Conservation (phyloP, 2,888 invertebrate genomes). For the Pterostichus niger region DNA sequence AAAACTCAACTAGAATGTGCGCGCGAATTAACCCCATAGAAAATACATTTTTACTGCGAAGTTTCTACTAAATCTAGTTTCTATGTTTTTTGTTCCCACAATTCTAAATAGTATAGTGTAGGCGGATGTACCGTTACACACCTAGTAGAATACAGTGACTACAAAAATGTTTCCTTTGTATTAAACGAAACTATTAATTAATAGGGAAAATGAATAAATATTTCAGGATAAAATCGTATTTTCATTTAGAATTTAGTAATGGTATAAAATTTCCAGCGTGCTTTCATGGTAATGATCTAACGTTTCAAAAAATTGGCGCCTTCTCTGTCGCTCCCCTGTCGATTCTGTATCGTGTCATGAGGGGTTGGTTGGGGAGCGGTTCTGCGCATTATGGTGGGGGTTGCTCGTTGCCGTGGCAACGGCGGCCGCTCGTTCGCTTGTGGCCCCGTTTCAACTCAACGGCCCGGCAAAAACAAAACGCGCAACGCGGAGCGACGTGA, state of each 20-base stretch:
- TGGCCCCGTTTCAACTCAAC: constrained; percentile 71
- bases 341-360: constrained; percentile 37
- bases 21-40: constrained; percentile 17
- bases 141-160: neutral
- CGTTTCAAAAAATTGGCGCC: constrained; percentile 56
- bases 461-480: constrained; percentile 75
- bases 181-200: too few species aligned
- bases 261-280: constrained; percentile 34
- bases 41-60: constrained; percentile 18
- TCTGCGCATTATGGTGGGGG: constrained; percentile 69
- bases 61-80: constrained; percentile 13
- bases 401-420: constrained; percentile 68
- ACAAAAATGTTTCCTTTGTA: too few species aligned
- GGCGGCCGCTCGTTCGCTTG: constrained; percentile 69
- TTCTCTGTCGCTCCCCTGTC: constrained; percentile 36
- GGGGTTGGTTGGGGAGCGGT: constrained; percentile 67
- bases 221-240: neutral
- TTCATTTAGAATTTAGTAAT: constrained; percentile 23
- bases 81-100: constrained; percentile 16
- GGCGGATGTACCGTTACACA: constrained; percentile 26
- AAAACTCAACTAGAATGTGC: constrained; percentile 21
- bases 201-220: too few species aligned
- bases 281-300: constrained; percentile 56
- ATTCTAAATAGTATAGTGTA: constrained; percentile 30
- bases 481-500: constrained; percentile 63